These are phyloP conservation scores for Pardosa pseudoannulata DNA, from an alignment of 2,888 invertebrate genomes.

Conservation along the genomic window DNA sequence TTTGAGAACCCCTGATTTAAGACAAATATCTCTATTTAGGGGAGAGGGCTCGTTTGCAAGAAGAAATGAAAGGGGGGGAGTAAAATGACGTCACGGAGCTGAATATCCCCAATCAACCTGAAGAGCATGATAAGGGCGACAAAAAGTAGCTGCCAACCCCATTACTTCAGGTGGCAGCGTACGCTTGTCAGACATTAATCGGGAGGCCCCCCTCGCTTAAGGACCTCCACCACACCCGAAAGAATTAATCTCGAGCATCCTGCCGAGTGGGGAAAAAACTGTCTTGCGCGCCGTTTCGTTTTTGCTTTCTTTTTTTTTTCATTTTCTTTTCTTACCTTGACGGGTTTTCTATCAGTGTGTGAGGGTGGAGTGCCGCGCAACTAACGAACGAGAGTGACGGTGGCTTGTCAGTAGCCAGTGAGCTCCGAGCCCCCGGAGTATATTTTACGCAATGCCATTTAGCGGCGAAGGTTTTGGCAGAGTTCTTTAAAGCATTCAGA, in stretches of 20 bases:
- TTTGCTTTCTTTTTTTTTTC: background rate
- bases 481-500: too few relatives aligned
- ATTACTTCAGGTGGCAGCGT: slow-evolving; percentile 64
- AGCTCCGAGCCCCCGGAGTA: background rate
- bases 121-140: slow-evolving; percentile 20
- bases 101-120: background rate
- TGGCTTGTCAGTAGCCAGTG: background rate
- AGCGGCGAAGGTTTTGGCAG: too few relatives aligned
- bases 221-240: slow-evolving; percentile 37
- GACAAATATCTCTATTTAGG: too few relatives aligned
- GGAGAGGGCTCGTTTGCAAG: too few relatives aligned
- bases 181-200: slow-evolving; percentile 64
- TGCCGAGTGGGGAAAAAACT: background rate
- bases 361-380: background rate
- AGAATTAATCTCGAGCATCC: slow-evolving; percentile 63
- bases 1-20: too few relatives aligned
- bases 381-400: background rate
- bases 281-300: background rate
- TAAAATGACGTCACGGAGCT: background rate
- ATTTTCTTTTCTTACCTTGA: background rate
- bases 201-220: slow-evolving; percentile 21
- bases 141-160: slow-evolving; percentile 53
- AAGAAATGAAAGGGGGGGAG: too few relatives aligned
- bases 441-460: too few relatives aligned
- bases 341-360: background rate